Evolutionary conservation across 2,113 vertebrate genomes (phyloP), one percentile per base, ranked within the genome.

Genomic region (Lamprologus lemairii): DNA sequence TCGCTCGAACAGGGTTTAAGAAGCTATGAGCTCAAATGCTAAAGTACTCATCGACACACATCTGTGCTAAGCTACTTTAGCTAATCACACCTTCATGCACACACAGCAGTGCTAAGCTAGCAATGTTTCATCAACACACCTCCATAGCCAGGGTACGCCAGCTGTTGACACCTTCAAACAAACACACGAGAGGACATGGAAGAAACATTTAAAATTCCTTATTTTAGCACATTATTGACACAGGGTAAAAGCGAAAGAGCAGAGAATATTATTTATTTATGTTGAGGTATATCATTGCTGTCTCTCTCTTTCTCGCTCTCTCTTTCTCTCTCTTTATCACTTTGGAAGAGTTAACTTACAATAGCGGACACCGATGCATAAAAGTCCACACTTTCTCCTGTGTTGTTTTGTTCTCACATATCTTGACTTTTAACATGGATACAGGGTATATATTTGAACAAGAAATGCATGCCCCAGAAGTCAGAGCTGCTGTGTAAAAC

Each of bases 391-490:
- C 96, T 94, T 96, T 96, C 86, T 87, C 68, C 90, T 81, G 71
- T 90, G 95, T 88, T 82, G 16, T 86, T 93, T 91, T 83, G 58
- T 93, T 97, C 95, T 96, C 88, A 54, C 89, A 95, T 97, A 96
- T 98, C 97, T 97, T 95, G 96, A 98, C 97, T 97, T 95, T 95
- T 97, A 97, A 97, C 95, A 97, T 98, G 98, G 97, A 99, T 98
- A 99, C 98, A 99, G 98, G 98, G 98, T 99, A 99, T 99, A 99
- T 98, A 97, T 98, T 97, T 98, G 97, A 98, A 98, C 97, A 98
- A 97, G 93, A 93, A 98, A 91, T 97, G 97, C 96, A 96, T 97
- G 97, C 97, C 97, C 97, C 95, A 95, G 96, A 51, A 86, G 94
- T 93, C 90, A 86, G 96, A 96, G 94, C 95, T 90, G 87, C 94